These are phyloP conservation scores for Drosophila athabasca DNA, from an alignment of 1,140 invertebrate genomes.

Conservation along the genomic window DNA sequence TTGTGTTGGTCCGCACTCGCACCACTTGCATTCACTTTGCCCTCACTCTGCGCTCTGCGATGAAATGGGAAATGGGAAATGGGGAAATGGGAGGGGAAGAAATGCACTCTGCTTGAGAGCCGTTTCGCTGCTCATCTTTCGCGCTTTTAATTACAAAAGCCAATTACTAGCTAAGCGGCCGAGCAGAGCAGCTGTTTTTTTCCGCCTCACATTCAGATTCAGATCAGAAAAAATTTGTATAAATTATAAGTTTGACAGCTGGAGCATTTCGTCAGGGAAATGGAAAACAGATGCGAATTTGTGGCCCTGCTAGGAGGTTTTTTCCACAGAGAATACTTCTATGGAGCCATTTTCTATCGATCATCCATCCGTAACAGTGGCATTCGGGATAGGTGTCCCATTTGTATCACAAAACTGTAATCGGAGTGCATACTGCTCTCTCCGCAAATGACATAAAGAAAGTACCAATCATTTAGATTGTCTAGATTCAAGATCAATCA, in stretches of 20 bases:
- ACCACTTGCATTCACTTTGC: constrained; percentile 21
- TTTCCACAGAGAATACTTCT: too few relatives aligned
- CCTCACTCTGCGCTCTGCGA: neutral
- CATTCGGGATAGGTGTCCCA: too few relatives aligned
- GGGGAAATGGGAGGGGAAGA: too few relatives aligned
- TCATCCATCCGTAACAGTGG: too few relatives aligned
- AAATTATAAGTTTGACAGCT: constrained; percentile 41
- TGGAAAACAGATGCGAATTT: neutral
- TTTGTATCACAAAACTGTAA: too few relatives aligned
- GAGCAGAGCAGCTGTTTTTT: constrained; percentile 3
- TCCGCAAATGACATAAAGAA: too few relatives aligned
- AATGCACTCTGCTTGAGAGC: too few relatives aligned
- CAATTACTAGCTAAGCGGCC: constrained; percentile 40
- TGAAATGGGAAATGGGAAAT: neutral
- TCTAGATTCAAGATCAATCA: too few relatives aligned
- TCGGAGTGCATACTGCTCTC: too few relatives aligned
- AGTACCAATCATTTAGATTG: too few relatives aligned
- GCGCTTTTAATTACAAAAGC: constrained; percentile 49
- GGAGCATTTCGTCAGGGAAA: constrained; percentile 4
- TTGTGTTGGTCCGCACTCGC: constrained; percentile 14
- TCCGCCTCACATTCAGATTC: constrained; percentile 1
- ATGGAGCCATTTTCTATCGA: neutral
- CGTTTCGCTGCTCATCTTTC: constrained; percentile 9
- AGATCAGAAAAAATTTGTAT: constrained; percentile 27
- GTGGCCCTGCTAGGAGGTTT: too few relatives aligned